Base-by-base conservation (phyloP, 2,797 vertebrate genomes). In the Diplodus sargus region DNA sequence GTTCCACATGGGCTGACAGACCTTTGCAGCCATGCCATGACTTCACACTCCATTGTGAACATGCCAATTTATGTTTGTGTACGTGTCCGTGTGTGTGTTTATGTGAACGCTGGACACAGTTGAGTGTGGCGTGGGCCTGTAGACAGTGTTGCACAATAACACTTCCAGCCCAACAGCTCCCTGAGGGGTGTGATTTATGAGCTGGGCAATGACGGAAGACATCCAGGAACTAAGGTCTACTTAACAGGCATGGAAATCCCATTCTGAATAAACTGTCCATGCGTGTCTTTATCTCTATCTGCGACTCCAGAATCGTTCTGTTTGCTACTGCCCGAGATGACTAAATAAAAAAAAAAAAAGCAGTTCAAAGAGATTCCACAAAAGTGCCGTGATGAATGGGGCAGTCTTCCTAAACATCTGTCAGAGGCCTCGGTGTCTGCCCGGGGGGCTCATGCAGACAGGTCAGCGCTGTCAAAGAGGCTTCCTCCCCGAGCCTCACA, bases 281-380 rank as follows among this genome's bases (percentile, higher is more conserved):
- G 45, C 45, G 13, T 34, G 16, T 64, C 10, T 52, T 15, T 57
- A 2, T 70, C 28, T 66, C 18, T 52, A 2, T 70, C 28, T 42
- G 4, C 12, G 10, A 11, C 25, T 39, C 20, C 39, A 49, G 49
- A 22, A 43, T 45, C n/a, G 39, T 12, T 53, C 52, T 34, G n/a
- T 51, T 56, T 45, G 30, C 22, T 76, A 53, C 59, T 62, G 53
- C 34, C 57, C 52, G 4, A 70, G 60, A 70, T 12, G 4, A 42
- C 30, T 61, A 71, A 84, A 79, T 76, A 52, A 17, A 45, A 76
- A 53, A 70, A 22, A n/a, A n/a, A 56, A 76, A 53, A 70, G 67
- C 57, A 76, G 83, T 90, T 94, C 93, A 92, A 93, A 94, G 89
- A 89, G 71, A 89, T 90, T 88, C 91, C 83, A 68, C 75, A 51